These are phyloP conservation scores for Hemaris fuciformis DNA, from an alignment of 2,888 invertebrate genomes.

Conservation along the genomic window DNA sequence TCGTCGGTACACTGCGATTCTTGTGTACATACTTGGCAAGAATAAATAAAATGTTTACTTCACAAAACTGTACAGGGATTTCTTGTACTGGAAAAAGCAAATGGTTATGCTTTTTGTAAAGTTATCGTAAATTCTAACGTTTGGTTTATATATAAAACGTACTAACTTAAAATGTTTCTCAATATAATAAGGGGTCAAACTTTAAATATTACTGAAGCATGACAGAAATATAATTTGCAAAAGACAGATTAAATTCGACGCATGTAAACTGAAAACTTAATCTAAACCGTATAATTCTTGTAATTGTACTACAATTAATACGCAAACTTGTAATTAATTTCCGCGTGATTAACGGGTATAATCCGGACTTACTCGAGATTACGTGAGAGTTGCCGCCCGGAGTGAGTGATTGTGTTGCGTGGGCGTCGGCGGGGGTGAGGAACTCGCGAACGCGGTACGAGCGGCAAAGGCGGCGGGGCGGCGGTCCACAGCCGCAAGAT, in stretches of 20 bases:
- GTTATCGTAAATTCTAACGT: not conserved
- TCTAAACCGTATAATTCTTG: constrained; percentile 64
- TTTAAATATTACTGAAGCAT: no score
- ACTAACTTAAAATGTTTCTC: not conserved
- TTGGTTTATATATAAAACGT: not conserved
- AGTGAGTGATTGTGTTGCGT: constrained; percentile 74
- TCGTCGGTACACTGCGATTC: constrained; percentile 45
- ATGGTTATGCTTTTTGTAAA: not conserved
- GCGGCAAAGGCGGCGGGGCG: constrained; percentile 40
- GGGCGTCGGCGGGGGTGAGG: constrained; percentile 43
- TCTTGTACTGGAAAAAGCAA: not conserved
- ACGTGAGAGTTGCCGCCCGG: constrained; percentile 69
- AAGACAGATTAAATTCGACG: not conserved
- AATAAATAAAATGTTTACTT: constrained; percentile 42
- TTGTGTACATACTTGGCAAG: constrained; percentile 31
- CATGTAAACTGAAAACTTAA: constrained; percentile 12
- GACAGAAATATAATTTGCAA: no score
- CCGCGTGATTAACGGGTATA: constrained; percentile 79
- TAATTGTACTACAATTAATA: constrained; percentile 80
- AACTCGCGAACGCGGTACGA: constrained; percentile 51
- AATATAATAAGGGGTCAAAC: not conserved
- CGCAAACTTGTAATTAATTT: constrained; percentile 81
- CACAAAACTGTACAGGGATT: constrained; percentile 24
- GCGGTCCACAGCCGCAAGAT: constrained; percentile 69
- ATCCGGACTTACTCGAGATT: constrained; percentile 79